Conservation (phyloP, 2,113 vertebrate species). For the Thamnaconus septentrionalis region DNA sequence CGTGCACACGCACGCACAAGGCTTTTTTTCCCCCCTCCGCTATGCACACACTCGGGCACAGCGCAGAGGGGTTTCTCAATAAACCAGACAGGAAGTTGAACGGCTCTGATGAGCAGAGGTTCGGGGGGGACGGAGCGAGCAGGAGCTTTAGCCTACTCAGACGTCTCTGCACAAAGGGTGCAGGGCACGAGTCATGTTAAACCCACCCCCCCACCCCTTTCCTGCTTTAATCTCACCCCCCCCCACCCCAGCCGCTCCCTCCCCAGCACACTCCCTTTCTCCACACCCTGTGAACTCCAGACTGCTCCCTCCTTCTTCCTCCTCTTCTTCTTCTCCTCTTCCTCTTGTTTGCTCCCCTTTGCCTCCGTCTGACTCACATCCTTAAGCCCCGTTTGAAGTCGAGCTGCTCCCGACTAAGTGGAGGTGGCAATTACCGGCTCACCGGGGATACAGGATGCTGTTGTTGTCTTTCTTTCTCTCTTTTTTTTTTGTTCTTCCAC, state of each 20-base stretch:
- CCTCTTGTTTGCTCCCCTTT: conserved; percentile 25
- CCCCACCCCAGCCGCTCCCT: neutral
- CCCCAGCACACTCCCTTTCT: conserved; percentile 15
- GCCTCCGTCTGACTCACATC: conserved; percentile 55
- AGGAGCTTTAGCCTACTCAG: conserved; percentile 63
- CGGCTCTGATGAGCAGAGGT: conserved; percentile 35
- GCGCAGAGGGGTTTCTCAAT: conserved; percentile 27
- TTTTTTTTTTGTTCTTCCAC: conserved; percentile 5
- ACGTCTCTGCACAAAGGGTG: conserved; percentile 55
- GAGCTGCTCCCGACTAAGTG: conserved; percentile 35
- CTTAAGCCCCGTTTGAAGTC: conserved; percentile 54
- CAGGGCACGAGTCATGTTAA: conserved; percentile 63
- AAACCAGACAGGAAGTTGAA: conserved; percentile 24
- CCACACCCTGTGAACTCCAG: conserved; percentile 39
- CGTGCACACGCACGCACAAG: conserved; percentile 12
- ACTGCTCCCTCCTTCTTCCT: conserved; percentile 31
- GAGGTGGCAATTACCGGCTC: conserved; percentile 55
- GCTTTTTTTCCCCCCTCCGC: conserved; percentile 18
- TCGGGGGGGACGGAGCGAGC: conserved; percentile 39
- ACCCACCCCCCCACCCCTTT: conserved; percentile 50
- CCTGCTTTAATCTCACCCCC: conserved; percentile 62
- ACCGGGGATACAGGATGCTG: conserved; percentile 49
- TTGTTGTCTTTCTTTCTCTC: conserved; percentile 23
- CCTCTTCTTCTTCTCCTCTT: conserved; percentile 22
- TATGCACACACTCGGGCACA: conserved; percentile 20